Base-by-base conservation (phyloP, 2,113 vertebrate genomes). In the Poecile atricapillus region DNA sequence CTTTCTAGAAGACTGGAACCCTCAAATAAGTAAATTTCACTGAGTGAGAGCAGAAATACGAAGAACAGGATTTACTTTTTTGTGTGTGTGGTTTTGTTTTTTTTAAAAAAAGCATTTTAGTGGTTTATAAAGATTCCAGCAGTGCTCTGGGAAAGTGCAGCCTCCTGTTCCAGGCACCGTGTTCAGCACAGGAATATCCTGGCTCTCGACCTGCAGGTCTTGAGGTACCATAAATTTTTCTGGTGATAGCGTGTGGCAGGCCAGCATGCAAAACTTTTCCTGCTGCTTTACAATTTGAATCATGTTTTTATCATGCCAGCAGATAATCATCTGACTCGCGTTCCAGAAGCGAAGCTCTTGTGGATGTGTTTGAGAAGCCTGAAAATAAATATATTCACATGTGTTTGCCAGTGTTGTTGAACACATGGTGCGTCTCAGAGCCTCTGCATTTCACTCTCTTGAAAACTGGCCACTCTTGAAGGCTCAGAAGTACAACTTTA, bases 11-110 rank as follows among this genome's bases (percentile, higher is more conserved):
- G 65, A 65, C 70, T 35, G 39, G n/a, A 93, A 43, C 33, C 13
- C 41, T 67, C 39, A 22, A 71, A 25, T 43, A 43, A 90, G 11
- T 71, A 41, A 63, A 69, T 64, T 52, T 44, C 44, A 16, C 44
- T 92, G 94, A 88, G 63, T 92, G 92, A 90, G 79, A 83, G 17
- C n/a, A 89, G 68, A 94, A 90, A 76, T 95, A 88, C 49, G 76
- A 94, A 88, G 63, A 73, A 37, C 46, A 46, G 79, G 46, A n/a
- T 90, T 90, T 85, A 2, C 75, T 74, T 53, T 64, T 70, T 23
- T 69, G 10, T 67, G 15, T 85, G 50, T 56, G 52, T 31, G 31
- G 11, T 20, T n/a, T 39, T 20, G 23, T 23, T 11, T 74, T 78
- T 62, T 43, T 63, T 58, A 25, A 44, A 46, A 68, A 73, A 62